Evolutionary conservation across 2,888 invertebrate species (phyloP), one percentile per base, ranked within the genome.

Genomic region (Biston stratarius): DNA sequence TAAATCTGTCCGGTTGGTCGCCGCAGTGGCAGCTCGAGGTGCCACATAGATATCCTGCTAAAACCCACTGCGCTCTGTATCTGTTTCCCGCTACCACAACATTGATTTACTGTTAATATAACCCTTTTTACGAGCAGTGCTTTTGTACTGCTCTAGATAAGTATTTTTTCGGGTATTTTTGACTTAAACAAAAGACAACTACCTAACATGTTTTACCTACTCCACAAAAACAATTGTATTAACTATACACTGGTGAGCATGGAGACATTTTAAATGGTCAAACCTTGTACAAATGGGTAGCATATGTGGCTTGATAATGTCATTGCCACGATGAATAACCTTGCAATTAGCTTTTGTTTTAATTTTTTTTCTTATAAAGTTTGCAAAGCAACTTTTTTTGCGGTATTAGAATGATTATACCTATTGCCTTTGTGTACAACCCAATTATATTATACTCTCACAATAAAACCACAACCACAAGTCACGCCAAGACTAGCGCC

Each of bases 1-100:
- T 89, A 90, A 90, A 90, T 90, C 88, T 89, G 82, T 83, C 83
- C 79, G 77, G 45, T 56, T 49, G 73, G 77, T 72, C 71, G 61
- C 64, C 73, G 66, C 72, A 14, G 42, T 57, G 61, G 67, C 69
- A 73, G 75, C 74, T 73, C 75, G 76, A 71, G 78, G 73, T 78
- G 72, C 76, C 75, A 71, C 78, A 76, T 74, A 78, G 76, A 77
- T 81, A 80, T 79, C 80, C 67, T 56, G 62, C 56, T 62, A 69
- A 76, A 72, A 75, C 67, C 33, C 53, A 34, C 42, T 77, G 71
- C 62, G 73, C 71, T 75, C 72, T 77, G 77, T 77, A 82, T 75
- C 78, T 78, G 78, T 84, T 82, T 80, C 80, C 82, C 80, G 78
- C 77, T 75, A 71, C 71, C 71, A 76, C 75, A 71, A 79, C 83